Percentiles rank a stretch among this genome's conserved stretches.
These are phyloP conservation scores for Philereme transversata DNA, from an alignment of 2,888 invertebrate species.

Conservation along the genomic window DNA sequence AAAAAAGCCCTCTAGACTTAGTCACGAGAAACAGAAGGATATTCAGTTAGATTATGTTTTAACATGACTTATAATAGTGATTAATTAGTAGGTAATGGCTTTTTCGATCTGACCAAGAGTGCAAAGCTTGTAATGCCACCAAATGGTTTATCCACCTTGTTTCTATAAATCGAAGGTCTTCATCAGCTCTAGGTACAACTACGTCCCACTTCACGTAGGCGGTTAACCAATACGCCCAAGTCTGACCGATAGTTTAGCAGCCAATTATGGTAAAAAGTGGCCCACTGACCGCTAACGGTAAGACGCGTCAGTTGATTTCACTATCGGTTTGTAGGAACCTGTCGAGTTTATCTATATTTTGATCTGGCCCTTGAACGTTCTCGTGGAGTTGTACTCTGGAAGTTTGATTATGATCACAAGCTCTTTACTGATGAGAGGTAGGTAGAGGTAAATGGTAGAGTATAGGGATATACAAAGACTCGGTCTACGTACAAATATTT, in stretches of 20 bases:
- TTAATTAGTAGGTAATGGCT: no score
- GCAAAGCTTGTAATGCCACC: no score
- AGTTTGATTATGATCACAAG: neutral
- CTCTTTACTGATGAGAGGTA: no score
- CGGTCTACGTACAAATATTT: neutral
- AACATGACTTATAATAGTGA: no score
- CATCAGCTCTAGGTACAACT: constrained; percentile 2
- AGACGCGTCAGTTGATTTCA: constrained; percentile 55
- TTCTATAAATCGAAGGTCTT: neutral
- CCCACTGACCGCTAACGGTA: constrained; percentile 78
- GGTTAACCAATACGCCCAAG: constrained; percentile 41
- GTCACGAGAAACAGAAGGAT: no score
- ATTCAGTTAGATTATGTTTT: no score
- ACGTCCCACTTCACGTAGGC: constrained; percentile 36
- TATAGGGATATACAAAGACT: no score
- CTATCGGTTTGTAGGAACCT: constrained; percentile 46
- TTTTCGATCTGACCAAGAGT: no score
- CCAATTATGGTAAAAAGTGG: constrained; percentile 76
- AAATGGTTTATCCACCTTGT: no score
- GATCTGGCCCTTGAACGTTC: constrained; percentile 24
- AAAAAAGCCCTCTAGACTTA: no score
- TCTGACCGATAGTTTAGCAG: constrained; percentile 61
- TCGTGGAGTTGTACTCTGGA: neutral
- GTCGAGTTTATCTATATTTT: constrained; percentile 18
- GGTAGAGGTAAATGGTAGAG: no score